Evolutionary conservation across 2,113 vertebrate species (phyloP).

Genomic region (Octodon degus): DNA sequence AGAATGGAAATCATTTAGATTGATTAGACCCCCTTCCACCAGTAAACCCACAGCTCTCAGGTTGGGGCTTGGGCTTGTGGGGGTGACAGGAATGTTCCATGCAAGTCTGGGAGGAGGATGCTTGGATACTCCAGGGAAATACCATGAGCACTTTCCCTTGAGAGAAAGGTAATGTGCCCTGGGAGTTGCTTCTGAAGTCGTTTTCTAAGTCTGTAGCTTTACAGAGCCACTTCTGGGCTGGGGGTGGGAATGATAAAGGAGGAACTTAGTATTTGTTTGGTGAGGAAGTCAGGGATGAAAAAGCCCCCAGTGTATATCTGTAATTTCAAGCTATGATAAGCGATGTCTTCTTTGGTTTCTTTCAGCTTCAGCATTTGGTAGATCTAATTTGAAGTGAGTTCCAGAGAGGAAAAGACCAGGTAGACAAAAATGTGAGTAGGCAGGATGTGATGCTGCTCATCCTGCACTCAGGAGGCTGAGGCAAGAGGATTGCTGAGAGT

Average conservation of each 20-base stretch:
- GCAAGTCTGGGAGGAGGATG: neutral
- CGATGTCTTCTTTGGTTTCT: conserved; percentile 7
- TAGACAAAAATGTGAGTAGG: neutral
- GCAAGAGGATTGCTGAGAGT: neutral
- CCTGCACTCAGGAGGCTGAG: neutral
- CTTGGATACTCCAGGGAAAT: no score
- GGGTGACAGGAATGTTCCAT: neutral
- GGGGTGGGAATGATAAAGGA: neutral
- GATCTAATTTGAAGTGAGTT: neutral
- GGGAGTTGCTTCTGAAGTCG: neutral
- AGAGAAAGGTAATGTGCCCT: neutral
- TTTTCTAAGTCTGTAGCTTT: neutral
- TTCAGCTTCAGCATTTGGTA: neutral
- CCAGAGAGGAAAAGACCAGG: neutral
- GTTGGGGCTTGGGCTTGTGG: neutral
- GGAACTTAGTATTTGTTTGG: neutral
- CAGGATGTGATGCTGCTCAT: neutral
- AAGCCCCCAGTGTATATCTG: neutral
- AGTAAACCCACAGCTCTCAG: neutral
- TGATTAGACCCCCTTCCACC: neutral
- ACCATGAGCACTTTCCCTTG: no score
- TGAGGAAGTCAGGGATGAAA: neutral
- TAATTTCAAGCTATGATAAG: neutral
- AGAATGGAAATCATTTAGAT: neutral
- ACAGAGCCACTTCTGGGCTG: neutral